A percentile compares a stretch with the other conserved stretches of the same genome.
Evolutionary conservation across 2,888 invertebrate genomes (phyloP).

Genomic region (Napeogenes sylphis): DNA sequence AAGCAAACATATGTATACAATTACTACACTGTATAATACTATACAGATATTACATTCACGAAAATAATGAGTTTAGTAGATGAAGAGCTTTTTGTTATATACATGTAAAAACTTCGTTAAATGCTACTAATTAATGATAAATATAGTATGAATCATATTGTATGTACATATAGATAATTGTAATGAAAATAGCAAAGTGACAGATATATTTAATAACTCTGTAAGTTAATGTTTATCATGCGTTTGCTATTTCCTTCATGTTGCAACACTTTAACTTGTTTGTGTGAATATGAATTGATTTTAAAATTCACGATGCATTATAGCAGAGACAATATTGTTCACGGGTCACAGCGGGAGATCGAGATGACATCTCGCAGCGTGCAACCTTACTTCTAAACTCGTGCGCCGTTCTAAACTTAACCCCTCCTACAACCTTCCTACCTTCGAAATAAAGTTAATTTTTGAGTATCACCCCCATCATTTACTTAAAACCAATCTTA

Average conservation of each 20-base stretch:
- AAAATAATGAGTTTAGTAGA: no score
- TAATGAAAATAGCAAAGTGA: conserved; percentile 14
- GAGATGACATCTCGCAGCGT: conserved; percentile 76
- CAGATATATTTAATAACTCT: conserved; percentile 3
- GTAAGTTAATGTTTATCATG: background rate
- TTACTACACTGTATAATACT: no score
- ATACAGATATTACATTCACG: no score
- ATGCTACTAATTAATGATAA: background rate
- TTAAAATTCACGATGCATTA: conserved; percentile 71
- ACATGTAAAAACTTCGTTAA: no score
- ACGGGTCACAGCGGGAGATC: conserved; percentile 68
- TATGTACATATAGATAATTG: background rate
- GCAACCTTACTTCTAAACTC: conserved; percentile 61
- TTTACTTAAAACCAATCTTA: conserved; percentile 37
- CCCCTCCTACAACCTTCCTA: conserved; percentile 33
- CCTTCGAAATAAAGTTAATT: conserved; percentile 39
- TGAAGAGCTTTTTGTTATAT: no score
- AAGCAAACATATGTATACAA: background rate
- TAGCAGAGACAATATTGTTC: conserved; percentile 75
- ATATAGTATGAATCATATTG: background rate
- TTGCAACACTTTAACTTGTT: conserved; percentile 35
- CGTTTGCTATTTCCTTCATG: conserved; percentile 15
- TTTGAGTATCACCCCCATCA: conserved; percentile 30
- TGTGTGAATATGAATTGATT: conserved; percentile 69
- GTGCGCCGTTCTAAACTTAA: conserved; percentile 39